These are phyloP conservation scores for Drosophila dives DNA, from an alignment of 2,888 invertebrate genomes.

Conservation along the genomic window DNA sequence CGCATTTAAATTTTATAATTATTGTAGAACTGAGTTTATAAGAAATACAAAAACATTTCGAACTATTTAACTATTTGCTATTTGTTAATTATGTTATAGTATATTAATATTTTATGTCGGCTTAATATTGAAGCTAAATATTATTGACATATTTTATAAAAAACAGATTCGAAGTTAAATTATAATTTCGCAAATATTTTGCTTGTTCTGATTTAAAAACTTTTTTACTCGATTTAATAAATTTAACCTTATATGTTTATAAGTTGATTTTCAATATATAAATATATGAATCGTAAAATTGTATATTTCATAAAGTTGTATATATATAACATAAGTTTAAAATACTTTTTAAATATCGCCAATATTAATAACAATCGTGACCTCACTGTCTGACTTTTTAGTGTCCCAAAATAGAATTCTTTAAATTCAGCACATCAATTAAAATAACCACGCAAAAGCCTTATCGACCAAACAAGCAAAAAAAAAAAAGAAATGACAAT, in stretches of 20 bases:
- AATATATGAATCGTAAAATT: not conserved
- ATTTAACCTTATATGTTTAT: not conserved
- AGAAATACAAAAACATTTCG: not conserved
- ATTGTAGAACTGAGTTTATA: not conserved
- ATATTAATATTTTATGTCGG: not conserved
- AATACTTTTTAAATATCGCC: not conserved
- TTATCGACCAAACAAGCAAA: constrained; percentile 37
- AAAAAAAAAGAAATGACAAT: constrained; percentile 5
- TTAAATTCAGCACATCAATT: constrained; percentile 23
- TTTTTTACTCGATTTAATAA: not conserved
- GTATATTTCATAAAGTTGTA: not conserved
- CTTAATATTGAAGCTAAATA: not conserved
- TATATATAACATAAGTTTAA: not conserved
- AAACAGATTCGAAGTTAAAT: not conserved
- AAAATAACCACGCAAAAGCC: constrained; percentile 21
- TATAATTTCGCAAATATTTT: not conserved
- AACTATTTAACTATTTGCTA: not conserved
- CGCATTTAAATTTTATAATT: not conserved
- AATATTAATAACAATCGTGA: constrained; percentile 3
- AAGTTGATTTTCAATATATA: not conserved
- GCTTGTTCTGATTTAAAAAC: not conserved
- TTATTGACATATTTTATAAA: not conserved
- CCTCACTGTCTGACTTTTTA: not conserved
- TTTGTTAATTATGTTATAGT: too few relatives aligned
- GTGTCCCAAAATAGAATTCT: constrained; percentile 14